Conservation (phyloP, 2,888 invertebrate genomes). For the Rhorus exstirpatorius region DNA sequence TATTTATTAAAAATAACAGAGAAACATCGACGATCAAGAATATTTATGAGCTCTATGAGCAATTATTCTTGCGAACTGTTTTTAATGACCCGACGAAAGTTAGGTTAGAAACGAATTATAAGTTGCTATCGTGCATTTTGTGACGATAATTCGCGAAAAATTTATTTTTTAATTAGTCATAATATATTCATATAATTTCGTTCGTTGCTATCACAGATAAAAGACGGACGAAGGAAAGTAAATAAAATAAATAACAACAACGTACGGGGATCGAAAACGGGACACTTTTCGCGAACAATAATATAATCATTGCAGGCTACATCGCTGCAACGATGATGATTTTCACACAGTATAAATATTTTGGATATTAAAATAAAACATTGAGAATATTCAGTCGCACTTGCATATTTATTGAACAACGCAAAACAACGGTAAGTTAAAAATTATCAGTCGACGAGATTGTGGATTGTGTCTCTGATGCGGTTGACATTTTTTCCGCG, state of each 20-base stretch:
- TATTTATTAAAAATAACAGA: neutral
- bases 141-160: no score
- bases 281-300: no score
- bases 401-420: neutral
- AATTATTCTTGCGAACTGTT: neutral
- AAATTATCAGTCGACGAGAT: neutral
- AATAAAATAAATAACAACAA: no score
- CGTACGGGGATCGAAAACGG: no score
- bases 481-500: no score
- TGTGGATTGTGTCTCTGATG: no score
- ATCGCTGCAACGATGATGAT: neutral
- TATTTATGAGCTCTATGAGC: neutral
- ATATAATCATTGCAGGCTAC: neutral
- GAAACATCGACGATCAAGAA: neutral
- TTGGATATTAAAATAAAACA: neutral
- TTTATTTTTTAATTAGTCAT: no score
- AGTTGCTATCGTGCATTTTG: no score
- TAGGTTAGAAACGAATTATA: conserved; percentile 4
- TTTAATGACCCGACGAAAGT: neutral
- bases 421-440: neutral
- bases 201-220: no score
- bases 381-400: conserved; percentile 12
- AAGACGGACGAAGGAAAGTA: no score
- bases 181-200: no score
- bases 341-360: neutral